Evolutionary conservation across 1,140 invertebrate species (phyloP).

Genomic region (Gryon sp.): DNA sequence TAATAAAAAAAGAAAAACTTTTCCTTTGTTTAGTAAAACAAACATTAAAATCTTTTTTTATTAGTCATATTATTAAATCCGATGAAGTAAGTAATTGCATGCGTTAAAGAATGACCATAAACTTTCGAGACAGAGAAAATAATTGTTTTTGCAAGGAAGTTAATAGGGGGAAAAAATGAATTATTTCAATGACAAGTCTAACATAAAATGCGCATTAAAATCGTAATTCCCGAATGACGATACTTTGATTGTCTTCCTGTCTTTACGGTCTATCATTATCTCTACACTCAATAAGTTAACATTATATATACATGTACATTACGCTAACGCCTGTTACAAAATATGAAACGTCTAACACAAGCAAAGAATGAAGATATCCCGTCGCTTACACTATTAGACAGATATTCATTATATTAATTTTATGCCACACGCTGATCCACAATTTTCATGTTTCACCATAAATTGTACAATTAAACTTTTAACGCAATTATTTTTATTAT

Average conservation of each 20-base stretch:
- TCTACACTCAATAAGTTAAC: not conserved
- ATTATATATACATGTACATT: not conserved
- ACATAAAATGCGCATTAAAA: constrained; percentile 27
- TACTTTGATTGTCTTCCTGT: constrained; percentile 30
- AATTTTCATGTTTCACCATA: not conserved
- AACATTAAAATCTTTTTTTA: too few relatives aligned
- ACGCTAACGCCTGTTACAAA: not conserved
- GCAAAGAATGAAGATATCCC: constrained; percentile 19
- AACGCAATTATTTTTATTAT: not conserved
- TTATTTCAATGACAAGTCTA: constrained; percentile 18
- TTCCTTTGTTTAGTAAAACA: too few relatives aligned
- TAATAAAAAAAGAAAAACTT: too few relatives aligned
- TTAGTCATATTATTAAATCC: too few relatives aligned
- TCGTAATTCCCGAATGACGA: constrained; percentile 1
- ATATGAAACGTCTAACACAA: not conserved
- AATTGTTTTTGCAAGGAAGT: too few relatives aligned
- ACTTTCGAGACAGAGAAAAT: too few relatives aligned
- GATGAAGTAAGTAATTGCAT: too few relatives aligned
- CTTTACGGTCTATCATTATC: constrained; percentile 20
- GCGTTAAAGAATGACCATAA: too few relatives aligned
- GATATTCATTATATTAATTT: constrained; percentile 6
- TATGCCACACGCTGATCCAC: not conserved
- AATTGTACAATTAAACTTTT: not conserved
- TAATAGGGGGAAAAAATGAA: too few relatives aligned
- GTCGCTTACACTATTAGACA: not conserved